phyloP scores from a whole-genome alignment of 2,113 vertebrate species.

The Sprattus sprattus region DNA sequence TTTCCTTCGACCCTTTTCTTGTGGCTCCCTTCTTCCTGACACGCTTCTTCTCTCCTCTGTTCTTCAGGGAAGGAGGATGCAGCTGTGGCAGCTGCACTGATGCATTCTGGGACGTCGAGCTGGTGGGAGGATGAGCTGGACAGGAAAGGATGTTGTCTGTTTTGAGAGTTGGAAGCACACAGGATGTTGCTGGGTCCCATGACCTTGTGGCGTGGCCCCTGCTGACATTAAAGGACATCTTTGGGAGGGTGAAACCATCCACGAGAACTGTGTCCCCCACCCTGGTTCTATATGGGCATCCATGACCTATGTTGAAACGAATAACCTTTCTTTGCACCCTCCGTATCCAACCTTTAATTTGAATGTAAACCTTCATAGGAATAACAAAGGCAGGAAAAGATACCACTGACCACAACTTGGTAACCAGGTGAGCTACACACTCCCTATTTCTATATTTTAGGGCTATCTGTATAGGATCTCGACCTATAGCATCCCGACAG shows the following conservation, averaged over 20 bases:
- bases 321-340: conserved; percentile 53
- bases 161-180: conserved; percentile 36
- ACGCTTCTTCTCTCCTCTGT: conserved; percentile 26
- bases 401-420: conserved; percentile 69
- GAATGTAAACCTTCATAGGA: conserved; percentile 58
- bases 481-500: conserved; percentile 61
- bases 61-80: conserved; percentile 22
- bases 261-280: conserved; percentile 67
- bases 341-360: conserved; percentile 68
- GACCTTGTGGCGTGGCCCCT: conserved; percentile 35
- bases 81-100: conserved; percentile 48
- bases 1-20: conserved; percentile 6
- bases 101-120: conserved; percentile 12
- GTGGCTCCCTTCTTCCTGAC: conserved; percentile 18
- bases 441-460: conserved; percentile 59
- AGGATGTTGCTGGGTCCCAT: conserved; percentile 29
- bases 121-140: conserved; percentile 19
- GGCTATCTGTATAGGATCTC: conserved; percentile 63
- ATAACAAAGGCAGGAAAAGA: conserved; percentile 64
- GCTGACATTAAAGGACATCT: conserved; percentile 68
- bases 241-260: conserved; percentile 69
- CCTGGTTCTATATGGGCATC: conserved; percentile 46
- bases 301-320: conserved; percentile 21
- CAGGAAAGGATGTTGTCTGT: conserved; percentile 19
- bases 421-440: conserved; percentile 65